Percentiles rank a stretch among this genome's conserved stretches.
Conservation (phyloP, 2,888 invertebrate genomes). For the Tetranychus truncatus region DNA sequence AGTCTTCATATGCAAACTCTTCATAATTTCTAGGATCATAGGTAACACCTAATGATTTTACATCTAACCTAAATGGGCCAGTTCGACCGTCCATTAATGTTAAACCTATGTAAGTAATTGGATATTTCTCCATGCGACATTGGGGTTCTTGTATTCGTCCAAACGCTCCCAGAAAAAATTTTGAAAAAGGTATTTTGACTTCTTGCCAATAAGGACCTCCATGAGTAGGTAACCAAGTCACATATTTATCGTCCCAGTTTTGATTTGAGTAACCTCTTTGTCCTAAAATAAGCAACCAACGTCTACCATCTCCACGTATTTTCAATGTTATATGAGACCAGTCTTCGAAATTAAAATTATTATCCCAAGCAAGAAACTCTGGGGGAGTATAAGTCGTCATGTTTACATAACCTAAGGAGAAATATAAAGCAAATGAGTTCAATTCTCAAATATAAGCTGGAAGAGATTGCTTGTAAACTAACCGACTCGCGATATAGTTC, state of each 20-base stretch:
- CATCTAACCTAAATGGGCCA: slow-evolving; percentile 71
- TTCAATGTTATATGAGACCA: slow-evolving; percentile 57
- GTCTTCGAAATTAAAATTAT: background rate
- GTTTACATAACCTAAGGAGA: background rate
- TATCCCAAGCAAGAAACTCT: background rate
- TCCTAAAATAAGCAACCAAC: slow-evolving; percentile 55
- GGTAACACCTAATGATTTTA: slow-evolving; percentile 76
- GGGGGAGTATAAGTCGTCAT: background rate
- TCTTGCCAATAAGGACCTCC: slow-evolving; percentile 98
- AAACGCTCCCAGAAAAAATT: background rate
- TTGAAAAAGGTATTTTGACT: slow-evolving; percentile 44
- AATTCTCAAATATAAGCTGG: background rate
- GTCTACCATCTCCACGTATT: slow-evolving; percentile 78
- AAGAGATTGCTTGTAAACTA: background rate
- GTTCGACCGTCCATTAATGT: slow-evolving; percentile 56
- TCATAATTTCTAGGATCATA: slow-evolving; percentile 60
- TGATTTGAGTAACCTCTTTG: slow-evolving; percentile 40
- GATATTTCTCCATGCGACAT: slow-evolving; percentile 35
- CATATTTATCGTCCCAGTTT: slow-evolving; percentile 39
- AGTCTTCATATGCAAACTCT: slow-evolving; percentile 84
- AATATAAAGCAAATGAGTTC: background rate
- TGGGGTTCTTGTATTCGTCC: slow-evolving; percentile 56
- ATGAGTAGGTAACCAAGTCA: slow-evolving; percentile 77
- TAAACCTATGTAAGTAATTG: slow-evolving; percentile 45
- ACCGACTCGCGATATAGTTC: background rate